A percentile compares a stretch with the other conserved stretches of the same genome.
Conservation (phyloP, 2,797 vertebrate species). For the Lagodon rhomboides region DNA sequence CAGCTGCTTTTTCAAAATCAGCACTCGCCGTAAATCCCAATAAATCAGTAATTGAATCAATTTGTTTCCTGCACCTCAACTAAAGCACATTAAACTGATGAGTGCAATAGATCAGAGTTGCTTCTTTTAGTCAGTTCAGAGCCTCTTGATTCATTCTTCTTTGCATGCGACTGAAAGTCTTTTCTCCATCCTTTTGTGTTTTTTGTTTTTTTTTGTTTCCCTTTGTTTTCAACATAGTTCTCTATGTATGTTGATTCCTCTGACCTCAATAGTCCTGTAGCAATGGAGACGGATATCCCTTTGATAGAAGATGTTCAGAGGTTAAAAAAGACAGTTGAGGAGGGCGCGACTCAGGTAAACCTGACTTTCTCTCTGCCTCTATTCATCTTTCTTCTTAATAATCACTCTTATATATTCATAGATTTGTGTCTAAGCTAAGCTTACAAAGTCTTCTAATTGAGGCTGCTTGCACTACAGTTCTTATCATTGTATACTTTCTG, state of each 20-base stretch:
- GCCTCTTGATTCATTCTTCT: constrained; percentile 69
- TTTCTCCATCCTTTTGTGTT: constrained; percentile 70
- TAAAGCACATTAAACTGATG: background rate
- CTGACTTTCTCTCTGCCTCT: constrained; percentile 77
- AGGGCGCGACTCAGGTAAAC: constrained; percentile 95
- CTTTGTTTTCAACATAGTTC: constrained; percentile 88
- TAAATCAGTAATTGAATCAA: background rate
- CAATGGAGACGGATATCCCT: constrained; percentile 96
- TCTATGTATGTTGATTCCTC: constrained; percentile 90
- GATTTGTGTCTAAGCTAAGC: constrained; percentile 10
- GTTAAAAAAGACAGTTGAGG: constrained; percentile 95
- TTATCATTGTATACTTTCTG: background rate
- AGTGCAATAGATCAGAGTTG: background rate
- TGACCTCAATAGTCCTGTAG: constrained; percentile 93
- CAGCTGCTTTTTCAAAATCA: background rate
- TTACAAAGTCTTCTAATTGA: constrained; percentile 27
- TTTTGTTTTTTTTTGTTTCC: constrained; percentile 67
- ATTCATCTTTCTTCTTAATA: constrained; percentile 37
- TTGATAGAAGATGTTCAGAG: constrained; percentile 97
- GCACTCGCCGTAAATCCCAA: background rate
- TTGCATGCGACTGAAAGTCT: constrained; percentile 82
- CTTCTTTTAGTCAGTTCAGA: constrained; percentile 39
- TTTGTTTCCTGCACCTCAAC: constrained; percentile 22
- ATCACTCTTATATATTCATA: constrained; percentile 7
- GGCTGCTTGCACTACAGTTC: constrained; percentile 9